Evolutionary conservation across 2,113 vertebrate species (phyloP), one percentile per base, ranked within the genome.

Genomic region (Corythornis madagascariensis): DNA sequence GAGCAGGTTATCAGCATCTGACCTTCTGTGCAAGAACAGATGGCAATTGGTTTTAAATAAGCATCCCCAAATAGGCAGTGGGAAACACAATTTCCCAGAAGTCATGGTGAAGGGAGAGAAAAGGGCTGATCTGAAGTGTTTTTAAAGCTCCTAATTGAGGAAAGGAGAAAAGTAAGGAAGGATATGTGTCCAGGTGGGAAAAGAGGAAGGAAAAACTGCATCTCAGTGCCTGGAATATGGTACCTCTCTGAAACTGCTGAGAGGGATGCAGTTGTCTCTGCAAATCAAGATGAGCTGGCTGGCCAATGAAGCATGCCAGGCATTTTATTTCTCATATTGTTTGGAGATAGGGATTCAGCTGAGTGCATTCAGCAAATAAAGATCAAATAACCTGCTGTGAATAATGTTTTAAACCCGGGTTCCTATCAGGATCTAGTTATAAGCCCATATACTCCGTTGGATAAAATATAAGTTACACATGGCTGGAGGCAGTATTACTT

Each of bases 301-400:
- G 97, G 92, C 93, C 95, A 96, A 97, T 96, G 92, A 94, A 98
- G 97, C 96, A 92, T 97, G 97, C 89, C 97, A 31, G 0, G 90
- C 90, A 92, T 97, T 97, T 97, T 97, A 97, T 97, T 97, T 97
- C 96, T 97, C 93, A 97, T 97, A 97, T 97, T 98, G 97, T 98
- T 98, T 98, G 97, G 97, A 97, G 96, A 97, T 93, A 89, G 96
- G 94, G 96, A 97, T 97, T 97, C 95, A 97, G 97, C 96, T 96
- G 97, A 97, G 95, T 93, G 97, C 97, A 96, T 96, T 97, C 97
- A 94, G 97, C 97, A 98, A 98, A 98, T 98, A 98, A 97, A 97
- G 97, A 98, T 96, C 97, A 97, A 97, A 96, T 97, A 97, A 97
- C 97, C 97, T 95, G 94, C 97, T 96, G 97, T 98, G 97, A 98